Conservation (phyloP, 2,113 vertebrate species). For the Xiphophorus couchianus region DNA sequence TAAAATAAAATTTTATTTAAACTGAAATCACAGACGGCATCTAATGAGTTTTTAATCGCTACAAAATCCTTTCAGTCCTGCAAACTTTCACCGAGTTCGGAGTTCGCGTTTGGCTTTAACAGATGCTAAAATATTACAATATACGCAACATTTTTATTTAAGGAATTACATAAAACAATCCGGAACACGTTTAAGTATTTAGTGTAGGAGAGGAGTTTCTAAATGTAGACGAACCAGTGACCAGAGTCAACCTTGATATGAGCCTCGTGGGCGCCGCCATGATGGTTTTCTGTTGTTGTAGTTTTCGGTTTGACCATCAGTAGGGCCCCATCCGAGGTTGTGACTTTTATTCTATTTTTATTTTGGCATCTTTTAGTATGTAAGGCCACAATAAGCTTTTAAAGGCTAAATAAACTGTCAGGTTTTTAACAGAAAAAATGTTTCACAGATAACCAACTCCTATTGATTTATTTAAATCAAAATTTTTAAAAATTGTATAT, state of each 20-base stretch:
- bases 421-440: no score
- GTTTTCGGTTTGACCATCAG: conserved; percentile 2
- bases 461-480: no score
- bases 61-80: not conserved
- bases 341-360: not conserved
- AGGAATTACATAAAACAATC: not conserved
- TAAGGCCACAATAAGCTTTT: no score
- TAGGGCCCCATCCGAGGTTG: no score
- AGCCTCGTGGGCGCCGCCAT: conserved; percentile 76
- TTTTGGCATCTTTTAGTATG: no score
- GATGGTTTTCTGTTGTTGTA: conserved; percentile 23
- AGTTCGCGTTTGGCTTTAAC: not conserved
- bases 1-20: not conserved
- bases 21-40: not conserved
- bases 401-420: no score
- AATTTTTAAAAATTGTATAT: no score
- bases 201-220: not conserved
- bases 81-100: not conserved
- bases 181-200: not conserved
- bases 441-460: no score
- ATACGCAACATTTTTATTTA: not conserved
- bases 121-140: not conserved
- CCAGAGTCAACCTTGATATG: conserved; percentile 76
- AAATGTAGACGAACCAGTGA: conserved; percentile 71
- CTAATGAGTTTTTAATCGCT: not conserved